A percentile compares a stretch with the other conserved stretches of the same genome.
Evolutionary conservation across 2,888 invertebrate species (phyloP).

Genomic region (Mystacides longicornis): DNA sequence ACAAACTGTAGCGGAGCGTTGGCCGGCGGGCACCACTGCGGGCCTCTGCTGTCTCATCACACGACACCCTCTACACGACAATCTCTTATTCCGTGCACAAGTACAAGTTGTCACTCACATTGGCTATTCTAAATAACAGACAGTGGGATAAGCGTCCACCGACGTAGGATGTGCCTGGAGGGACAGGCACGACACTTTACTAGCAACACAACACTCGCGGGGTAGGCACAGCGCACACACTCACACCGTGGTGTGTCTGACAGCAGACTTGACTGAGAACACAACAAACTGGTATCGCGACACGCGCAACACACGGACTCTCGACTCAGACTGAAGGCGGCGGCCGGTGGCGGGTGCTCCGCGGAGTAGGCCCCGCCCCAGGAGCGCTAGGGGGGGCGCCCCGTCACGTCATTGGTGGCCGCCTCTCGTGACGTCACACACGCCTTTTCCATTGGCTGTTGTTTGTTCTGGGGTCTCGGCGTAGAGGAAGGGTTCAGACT

Average conservation of each 20-base stretch:
- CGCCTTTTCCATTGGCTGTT: conserved; percentile 25
- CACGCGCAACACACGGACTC: conserved; percentile 43
- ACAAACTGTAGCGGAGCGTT: conserved; percentile 47
- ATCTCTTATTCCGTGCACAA: no score
- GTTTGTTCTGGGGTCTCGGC: conserved; percentile 22
- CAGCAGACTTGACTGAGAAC: conserved; percentile 25
- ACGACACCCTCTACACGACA: conserved; percentile 41
- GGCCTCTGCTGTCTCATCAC: conserved; percentile 18
- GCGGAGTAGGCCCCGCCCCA: conserved; percentile 42
- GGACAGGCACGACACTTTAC: no score
- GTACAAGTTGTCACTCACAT: no score
- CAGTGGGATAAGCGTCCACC: no score
- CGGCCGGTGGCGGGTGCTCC: conserved; percentile 37
- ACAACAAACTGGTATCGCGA: conserved; percentile 8
- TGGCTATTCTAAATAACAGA: no score
- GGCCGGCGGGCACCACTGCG: conserved; percentile 42
- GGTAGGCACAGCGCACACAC: conserved; percentile 31
- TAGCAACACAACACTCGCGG: conserved; percentile 38
- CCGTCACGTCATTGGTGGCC: conserved; percentile 35
- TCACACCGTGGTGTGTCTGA: conserved; percentile 4
- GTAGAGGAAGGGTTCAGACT: conserved; percentile 23
- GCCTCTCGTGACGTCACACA: conserved; percentile 33
- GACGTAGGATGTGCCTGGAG: no score
- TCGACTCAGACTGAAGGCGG: conserved; percentile 55
- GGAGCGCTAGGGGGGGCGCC: conserved; percentile 35